Base-by-base conservation (phyloP, 1,140 invertebrate species). In the Heliothis virescens region DNA sequence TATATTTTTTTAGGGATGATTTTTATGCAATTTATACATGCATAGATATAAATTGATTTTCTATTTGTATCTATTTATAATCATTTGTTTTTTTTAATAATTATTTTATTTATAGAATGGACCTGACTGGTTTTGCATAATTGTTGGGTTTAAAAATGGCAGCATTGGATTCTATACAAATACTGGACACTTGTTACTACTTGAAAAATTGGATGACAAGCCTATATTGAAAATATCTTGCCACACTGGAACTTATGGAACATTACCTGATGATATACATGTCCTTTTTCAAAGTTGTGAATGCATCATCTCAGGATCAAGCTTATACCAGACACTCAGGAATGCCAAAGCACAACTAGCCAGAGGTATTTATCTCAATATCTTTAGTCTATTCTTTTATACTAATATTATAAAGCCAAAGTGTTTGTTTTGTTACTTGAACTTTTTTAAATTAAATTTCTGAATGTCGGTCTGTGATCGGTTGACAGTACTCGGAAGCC, bases 51-150 rank as follows among this genome's bases (percentile, higher is more conserved):
- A 41, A 7, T 7, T 41, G 5, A 41, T 41, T 41, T 41, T 41
- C 34, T 41, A 41, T 5, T 41, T 41, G 34, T 41, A 41, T 9
- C 34, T 41, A 9, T 41, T 41, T n/a, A n/a, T n/a, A n/a, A n/a
- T n/a, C n/a, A n/a, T n/a, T 9, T 41, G 34, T 41, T 41, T 41
- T 63, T 41, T 55, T 57, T 75, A 73, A 16, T 50, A 16, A 50
- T 69, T 53, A 62, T 69, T 59, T 71, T 79, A 74, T 79, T 94
- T 90, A 81, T 83, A 96, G 95, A 96, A 96, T 87, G 96, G 96
- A n/a, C 96, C 97, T 59, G 98, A 99, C 91, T 99, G 98, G 98
- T 99, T 98, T 13, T 99, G 98, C 93, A 96, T 99, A 81, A 96
- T 97, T 80, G 96, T 99, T 79, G 98, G 98, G 21, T 98, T 98